These are phyloP conservation scores for Limenitis camilla DNA, from an alignment of 2,888 invertebrate genomes.

Conservation along the genomic window DNA sequence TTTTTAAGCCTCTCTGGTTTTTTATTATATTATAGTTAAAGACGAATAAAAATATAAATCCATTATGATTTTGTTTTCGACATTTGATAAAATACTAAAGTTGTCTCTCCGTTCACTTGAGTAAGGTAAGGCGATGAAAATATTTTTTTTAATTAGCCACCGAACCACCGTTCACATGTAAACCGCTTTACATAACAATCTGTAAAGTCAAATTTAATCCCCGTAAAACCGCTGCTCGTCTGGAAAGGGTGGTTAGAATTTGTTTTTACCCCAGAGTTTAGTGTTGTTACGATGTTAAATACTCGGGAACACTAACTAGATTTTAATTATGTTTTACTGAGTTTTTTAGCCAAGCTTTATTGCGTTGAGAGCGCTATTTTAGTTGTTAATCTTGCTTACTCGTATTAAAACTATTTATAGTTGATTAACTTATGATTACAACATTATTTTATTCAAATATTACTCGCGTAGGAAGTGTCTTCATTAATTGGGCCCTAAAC, in stretches of 20 bases:
- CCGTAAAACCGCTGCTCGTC: conserved; percentile 22
- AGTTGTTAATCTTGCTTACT: not conserved
- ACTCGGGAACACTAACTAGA: conserved; percentile 14
- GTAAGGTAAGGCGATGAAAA: no score
- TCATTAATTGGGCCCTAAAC: not conserved
- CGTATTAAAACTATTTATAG: not conserved
- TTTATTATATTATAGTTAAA: no score
- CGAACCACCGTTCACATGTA: no score
- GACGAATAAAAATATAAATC: no score
- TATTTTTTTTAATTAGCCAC: no score
- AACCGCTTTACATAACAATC: conserved; percentile 32
- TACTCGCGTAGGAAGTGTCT: no score
- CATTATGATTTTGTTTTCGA: no score
- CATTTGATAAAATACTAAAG: no score
- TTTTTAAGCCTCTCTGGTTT: no score
- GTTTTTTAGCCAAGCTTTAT: not conserved
- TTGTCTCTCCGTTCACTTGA: no score
- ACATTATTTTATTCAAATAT: no score
- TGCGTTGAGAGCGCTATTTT: not conserved
- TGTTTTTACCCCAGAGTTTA: conserved; percentile 52
- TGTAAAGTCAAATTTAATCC: conserved; percentile 43
- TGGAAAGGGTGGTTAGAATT: conserved; percentile 39
- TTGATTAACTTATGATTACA: no score
- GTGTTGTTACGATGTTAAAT: not conserved
- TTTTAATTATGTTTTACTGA: conserved; percentile 7